Conservation (phyloP, 2,113 vertebrate species). For the Neopipo cinnamomea region DNA sequence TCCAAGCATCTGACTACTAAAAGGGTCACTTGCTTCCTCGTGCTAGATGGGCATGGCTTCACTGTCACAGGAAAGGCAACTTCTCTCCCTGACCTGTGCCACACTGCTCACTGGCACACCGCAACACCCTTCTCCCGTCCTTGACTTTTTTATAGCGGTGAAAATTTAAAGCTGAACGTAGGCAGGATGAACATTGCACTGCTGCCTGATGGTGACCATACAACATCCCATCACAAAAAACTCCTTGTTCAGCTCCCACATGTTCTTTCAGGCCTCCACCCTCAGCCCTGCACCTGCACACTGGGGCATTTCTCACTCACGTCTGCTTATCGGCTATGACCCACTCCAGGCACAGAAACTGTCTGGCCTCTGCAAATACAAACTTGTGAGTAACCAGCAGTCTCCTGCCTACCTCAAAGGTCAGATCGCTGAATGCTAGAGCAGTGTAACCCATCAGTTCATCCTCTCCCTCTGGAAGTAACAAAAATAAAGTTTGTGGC, state of each 20-base stretch:
- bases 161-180: background rate
- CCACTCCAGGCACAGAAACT: background rate
- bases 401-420: background rate
- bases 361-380: background rate
- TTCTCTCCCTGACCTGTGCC: background rate
- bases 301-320: background rate
- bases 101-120: background rate
- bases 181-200: background rate
- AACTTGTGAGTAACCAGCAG: background rate
- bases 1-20: background rate
- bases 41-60: background rate
- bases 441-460: background rate
- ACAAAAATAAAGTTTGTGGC: background rate
- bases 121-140: background rate
- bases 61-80: background rate
- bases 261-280: background rate
- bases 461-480: background rate
- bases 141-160: background rate
- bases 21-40: background rate
- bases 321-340: background rate
- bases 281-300: background rate
- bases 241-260: background rate
- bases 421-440: background rate
- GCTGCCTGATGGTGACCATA: background rate
- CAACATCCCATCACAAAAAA: background rate